A percentile compares a stretch with the other conserved stretches of the same genome.
Conservation (phyloP, 2,113 vertebrate genomes). For the Delphinus delphis region DNA sequence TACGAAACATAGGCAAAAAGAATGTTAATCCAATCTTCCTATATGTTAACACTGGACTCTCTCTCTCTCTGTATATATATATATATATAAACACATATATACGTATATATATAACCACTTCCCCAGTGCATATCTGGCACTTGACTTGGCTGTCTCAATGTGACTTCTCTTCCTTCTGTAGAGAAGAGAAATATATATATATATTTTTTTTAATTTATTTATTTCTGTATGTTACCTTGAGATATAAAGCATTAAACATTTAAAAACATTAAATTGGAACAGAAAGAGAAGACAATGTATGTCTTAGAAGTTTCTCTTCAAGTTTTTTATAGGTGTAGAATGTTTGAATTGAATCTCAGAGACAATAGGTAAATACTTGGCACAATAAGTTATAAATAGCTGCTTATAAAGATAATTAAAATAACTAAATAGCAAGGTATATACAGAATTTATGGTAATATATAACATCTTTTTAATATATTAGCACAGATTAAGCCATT, state of each 20-base stretch:
- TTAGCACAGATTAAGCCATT: background rate
- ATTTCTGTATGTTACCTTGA: background rate
- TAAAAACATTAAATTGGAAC: background rate
- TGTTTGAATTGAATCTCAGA: background rate
- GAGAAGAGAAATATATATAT: background rate
- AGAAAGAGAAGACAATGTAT: background rate
- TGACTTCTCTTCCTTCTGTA: background rate
- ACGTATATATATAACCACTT: background rate
- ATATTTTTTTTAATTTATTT: background rate
- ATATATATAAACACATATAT: no score
- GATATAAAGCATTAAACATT: background rate
- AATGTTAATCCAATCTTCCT: constrained; percentile 21
- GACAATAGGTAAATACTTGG: background rate
- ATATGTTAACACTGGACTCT: background rate
- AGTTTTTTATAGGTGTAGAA: background rate
- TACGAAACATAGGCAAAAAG: constrained; percentile 57
- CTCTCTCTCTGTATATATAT: background rate
- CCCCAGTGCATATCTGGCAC: background rate
- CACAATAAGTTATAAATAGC: background rate
- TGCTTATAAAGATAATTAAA: background rate
- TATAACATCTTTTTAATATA: background rate
- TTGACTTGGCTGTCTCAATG: background rate
- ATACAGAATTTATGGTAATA: background rate
- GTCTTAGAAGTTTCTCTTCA: background rate
- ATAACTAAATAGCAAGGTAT: background rate